Evolutionary conservation across 2,797 vertebrate genomes (phyloP), one percentile per base, ranked within the genome.

Genomic region (Sphenopsis melanotis): DNA sequence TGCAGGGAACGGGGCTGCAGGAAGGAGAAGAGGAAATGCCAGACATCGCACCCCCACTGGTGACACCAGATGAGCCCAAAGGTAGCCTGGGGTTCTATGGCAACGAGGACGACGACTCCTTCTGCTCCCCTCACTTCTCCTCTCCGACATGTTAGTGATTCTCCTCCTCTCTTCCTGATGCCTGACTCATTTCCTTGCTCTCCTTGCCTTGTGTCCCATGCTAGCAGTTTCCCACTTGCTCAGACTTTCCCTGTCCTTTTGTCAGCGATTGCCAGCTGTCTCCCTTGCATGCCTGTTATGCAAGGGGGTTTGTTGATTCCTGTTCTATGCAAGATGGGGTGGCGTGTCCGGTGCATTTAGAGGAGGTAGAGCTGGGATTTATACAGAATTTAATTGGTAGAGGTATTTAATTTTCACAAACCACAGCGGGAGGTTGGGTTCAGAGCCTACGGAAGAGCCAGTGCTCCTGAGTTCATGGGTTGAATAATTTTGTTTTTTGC

Each of bases 11-110:
- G 1, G 99, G 99, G 92, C 98, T 99, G 95, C 99, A 99, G 94
- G 98, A 98, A 1, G 99, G 99, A 80, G 99, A 99, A 97, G 99
- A 99, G 97, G 99, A 99, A 96, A 98, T 99, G 92, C 99, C 99
- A 72, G 99, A 99, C 97, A 99, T 99, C 81, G 99, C 99, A 60
- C 99, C 99, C 26, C 99, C 99, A 90, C 98, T 99, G 94, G 99
- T 99, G 98, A 99, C 99, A 97, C 99, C 99, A 97, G 99, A 99
- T 46, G 99, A 99, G 98, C 99, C 99, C 98, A 99, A 99, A 99
- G 99, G 99, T 99, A 99, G 99, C 99, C 99, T 99, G 99, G 99
- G 99, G 99, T 99, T 98, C 99, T 99, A 99, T 98, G 99, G 99
- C 99, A 99, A 99, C 99, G 99, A 99, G 97, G 99, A 99, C 98